phyloP scores from a whole-genome alignment of 2,113 vertebrate species.

The Plecturocebus donacophilus region DNA sequence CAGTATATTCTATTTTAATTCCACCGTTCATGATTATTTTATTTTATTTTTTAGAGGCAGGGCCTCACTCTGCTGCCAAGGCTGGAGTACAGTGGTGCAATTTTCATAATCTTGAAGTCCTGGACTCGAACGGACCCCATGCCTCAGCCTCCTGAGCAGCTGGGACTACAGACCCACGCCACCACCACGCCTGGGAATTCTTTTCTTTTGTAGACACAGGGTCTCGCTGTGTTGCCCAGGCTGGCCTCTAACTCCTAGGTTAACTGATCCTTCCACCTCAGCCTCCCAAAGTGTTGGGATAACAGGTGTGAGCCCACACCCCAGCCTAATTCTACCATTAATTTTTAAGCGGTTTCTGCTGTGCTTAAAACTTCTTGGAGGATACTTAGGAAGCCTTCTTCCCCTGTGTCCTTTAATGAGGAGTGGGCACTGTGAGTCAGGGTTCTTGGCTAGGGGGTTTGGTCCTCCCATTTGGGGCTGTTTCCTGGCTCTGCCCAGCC shows the following conservation, averaged over 20 bases:
- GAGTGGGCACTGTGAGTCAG: not conserved
- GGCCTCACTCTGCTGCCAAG: not conserved
- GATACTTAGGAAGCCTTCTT: not conserved
- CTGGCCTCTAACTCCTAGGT: not conserved
- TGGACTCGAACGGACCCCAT: not conserved
- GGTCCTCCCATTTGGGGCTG: too few species aligned
- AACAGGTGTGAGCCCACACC: not conserved
- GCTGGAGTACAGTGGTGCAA: not conserved
- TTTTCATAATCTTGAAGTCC: not conserved
- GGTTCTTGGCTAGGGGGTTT: not conserved
- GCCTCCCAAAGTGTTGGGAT: not conserved
- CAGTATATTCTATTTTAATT: not conserved
- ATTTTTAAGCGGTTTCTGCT: not conserved
- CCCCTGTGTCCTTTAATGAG: fast-evolving
- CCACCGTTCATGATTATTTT: not conserved
- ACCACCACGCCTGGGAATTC: too few species aligned
- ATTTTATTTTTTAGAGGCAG: not conserved
- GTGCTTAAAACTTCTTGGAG: not conserved
- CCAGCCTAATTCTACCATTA: not conserved
- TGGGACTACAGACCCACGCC: too few species aligned
- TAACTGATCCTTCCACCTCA: not conserved
- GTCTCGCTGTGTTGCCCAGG: not conserved
- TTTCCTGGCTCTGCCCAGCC: not conserved
- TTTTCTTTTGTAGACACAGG: not conserved
- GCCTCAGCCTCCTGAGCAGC: not conserved